Evolutionary conservation across 2,888 invertebrate species (phyloP), one percentile per base, ranked within the genome.

Genomic region (Maniola hyperantus): DNA sequence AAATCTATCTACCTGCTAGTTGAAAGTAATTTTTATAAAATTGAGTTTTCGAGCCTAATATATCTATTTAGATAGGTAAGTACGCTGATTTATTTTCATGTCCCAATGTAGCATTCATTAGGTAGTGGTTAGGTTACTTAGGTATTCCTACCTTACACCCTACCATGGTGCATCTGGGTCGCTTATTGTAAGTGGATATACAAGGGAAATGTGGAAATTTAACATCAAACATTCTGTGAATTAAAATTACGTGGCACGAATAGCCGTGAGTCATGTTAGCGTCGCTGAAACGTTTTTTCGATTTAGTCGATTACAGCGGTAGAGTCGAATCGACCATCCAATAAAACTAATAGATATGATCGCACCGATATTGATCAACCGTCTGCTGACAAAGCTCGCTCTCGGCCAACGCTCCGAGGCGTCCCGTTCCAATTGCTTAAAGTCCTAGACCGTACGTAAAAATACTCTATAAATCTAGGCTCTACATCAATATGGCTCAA

Each of bases 321-420:
- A 48, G 18, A 34, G 8, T 18, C 6, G 48, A 15, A 33, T 46
- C 7, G 46, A 59, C 20, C 48, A 34, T n/a, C 60, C 34, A 60
- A 60, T 60, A 60, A 48, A 60, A 48, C 15, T 48, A 60, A 60
- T 60, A 60, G 60, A 48, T 48, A 34, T 60, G 11, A 34, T 36
- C 60, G 34, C 48, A 26, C 48, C 18, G 48, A 60, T 48, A 60
- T 48, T 60, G 5, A 60, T 60, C 60, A 48, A 15, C 48, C 11
- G 60, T 34, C 60, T 36, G 60, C 60, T 60, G 48, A 60, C 60
- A 60, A 18, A 55, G 55, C 36, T 18, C 34, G 10, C 18, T 33
- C 18, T n/a, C 55, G 11, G 5, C 55, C 58, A n/a, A 58, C 58
- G 44, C 44, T 33, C 8, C 33, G 18, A 7, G 4, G 34, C n/a